Base-by-base conservation (phyloP, 2,113 vertebrate species). In the Gallinago media region DNA sequence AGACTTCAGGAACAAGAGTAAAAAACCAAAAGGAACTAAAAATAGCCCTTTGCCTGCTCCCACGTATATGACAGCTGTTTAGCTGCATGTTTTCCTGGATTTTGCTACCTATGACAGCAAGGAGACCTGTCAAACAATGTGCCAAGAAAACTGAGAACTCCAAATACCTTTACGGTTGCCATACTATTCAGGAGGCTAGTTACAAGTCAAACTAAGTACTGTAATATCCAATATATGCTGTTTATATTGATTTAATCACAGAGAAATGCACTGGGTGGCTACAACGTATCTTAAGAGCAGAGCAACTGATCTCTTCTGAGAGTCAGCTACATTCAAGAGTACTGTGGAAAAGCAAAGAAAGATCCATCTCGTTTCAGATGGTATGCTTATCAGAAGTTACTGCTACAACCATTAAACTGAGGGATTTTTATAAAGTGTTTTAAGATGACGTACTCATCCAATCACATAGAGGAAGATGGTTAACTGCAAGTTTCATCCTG, bases 51-150 rank as follows among this genome's bases (percentile, higher is more conserved):
- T 62, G 65, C 40, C 62, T 85, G n/a, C 49, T 90, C 49, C 63
- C 78, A 93, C 7, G 55, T 6, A n/a, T 4, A 15, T 6, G 27
- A 75, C 73, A 87, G 44, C n/a, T 85, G 73, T 46, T 94, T 44
- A 81, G 77, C 67, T 70, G 78, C n/a, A 38, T 0, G 1, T 80
- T 88, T 89, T 92, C 78, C 62, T 88, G 58, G 50, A 58, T 66
- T 73, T 85, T 96, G 81, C 81, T 96, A 93, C 89, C 87, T 82
- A 63, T 16, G 32, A 88, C 31, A 92, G 58, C 42, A 94, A 63
- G 94, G 78, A 89, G 56, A 62, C 12, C 59, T 82, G 63, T 65
- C 84, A 78, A 89, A 68, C 12, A 81, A 56, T 0, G 0, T 70
- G 74, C 74, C 77, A 93, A 83, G 74, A 79, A 83, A 95, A 83